Evolutionary conservation across 2,797 vertebrate species (phyloP).

Genomic region (Numenius phaeopus): DNA sequence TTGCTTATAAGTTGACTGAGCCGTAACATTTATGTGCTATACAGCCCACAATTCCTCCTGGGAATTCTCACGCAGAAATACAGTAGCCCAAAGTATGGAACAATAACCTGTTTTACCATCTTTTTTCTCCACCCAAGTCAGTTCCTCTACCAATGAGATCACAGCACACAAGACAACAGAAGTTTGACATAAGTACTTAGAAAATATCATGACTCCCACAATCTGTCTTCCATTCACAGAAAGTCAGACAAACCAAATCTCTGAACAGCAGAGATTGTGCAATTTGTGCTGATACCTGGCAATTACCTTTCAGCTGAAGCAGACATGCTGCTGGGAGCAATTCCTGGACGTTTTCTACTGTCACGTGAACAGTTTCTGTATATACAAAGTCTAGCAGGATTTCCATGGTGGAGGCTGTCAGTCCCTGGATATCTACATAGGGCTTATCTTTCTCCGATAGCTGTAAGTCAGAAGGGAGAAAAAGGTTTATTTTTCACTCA

Average conservation of each 20-base stretch:
- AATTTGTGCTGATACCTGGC: not conserved
- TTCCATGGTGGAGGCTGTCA: constrained; percentile 97
- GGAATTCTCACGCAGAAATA: not conserved
- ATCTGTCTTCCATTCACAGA: not conserved
- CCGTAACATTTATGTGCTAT: not conserved
- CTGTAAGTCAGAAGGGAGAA: constrained; percentile 74
- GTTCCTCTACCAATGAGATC: not conserved
- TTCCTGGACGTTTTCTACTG: constrained; percentile 97
- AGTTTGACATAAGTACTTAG: not conserved
- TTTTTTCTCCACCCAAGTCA: not conserved
- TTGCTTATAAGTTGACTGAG: not conserved
- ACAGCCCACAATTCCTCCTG: not conserved
- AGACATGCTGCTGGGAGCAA: constrained; percentile 95
- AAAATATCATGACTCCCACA: not conserved
- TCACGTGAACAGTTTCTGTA: constrained; percentile 97
- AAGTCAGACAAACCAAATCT: not conserved
- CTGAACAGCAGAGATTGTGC: not conserved
- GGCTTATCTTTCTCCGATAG: constrained; percentile 97
- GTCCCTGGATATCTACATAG: constrained; percentile 96
- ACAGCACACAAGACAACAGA: not conserved
- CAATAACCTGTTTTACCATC: not conserved
- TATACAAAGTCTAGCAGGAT: constrained; percentile 98
- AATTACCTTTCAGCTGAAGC: constrained; percentile 95
- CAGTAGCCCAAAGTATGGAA: not conserved
- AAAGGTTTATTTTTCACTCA: not conserved